Evolutionary conservation across 2,888 invertebrate genomes (phyloP).

Genomic region (Eupithecia vulgata): DNA sequence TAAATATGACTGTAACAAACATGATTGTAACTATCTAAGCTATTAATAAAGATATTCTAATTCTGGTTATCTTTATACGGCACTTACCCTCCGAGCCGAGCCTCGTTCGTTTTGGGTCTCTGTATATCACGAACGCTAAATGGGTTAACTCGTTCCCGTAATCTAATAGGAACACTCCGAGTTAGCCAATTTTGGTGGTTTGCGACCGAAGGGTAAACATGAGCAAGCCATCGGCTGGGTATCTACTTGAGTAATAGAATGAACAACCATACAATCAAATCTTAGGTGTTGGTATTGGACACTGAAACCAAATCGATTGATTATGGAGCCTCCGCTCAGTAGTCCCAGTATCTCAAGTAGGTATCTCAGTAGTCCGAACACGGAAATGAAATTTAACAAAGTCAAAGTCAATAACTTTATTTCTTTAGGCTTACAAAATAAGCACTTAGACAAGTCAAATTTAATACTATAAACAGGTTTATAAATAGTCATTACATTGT

Average conservation of each 20-base stretch:
- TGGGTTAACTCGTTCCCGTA: conserved; percentile 35
- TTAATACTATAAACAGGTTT: too few relatives aligned
- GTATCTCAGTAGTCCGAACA: too few relatives aligned
- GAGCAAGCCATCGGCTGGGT: neutral
- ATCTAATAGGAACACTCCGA: conserved; percentile 38
- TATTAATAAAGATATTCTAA: too few relatives aligned
- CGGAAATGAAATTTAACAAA: too few relatives aligned
- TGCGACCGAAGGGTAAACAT: conserved; percentile 16
- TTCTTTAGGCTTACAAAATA: too few relatives aligned
- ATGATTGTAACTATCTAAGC: too few relatives aligned
- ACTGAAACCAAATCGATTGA: neutral
- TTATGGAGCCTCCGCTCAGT: too few relatives aligned
- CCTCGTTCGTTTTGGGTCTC: neutral
- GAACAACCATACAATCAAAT: neutral
- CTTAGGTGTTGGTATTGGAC: neutral
- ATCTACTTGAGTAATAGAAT: neutral
- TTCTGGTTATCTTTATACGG: neutral
- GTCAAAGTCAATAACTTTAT: too few relatives aligned
- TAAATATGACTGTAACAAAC: too few relatives aligned
- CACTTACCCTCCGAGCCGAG: neutral
- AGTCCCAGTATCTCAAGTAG: too few relatives aligned
- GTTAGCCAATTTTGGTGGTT: conserved; percentile 37
- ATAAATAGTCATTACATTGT: too few relatives aligned
- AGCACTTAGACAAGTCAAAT: too few relatives aligned
- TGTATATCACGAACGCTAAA: conserved; percentile 33